phyloP scores from a whole-genome alignment of 2,113 vertebrate genomes.

The Abramis brama region DNA sequence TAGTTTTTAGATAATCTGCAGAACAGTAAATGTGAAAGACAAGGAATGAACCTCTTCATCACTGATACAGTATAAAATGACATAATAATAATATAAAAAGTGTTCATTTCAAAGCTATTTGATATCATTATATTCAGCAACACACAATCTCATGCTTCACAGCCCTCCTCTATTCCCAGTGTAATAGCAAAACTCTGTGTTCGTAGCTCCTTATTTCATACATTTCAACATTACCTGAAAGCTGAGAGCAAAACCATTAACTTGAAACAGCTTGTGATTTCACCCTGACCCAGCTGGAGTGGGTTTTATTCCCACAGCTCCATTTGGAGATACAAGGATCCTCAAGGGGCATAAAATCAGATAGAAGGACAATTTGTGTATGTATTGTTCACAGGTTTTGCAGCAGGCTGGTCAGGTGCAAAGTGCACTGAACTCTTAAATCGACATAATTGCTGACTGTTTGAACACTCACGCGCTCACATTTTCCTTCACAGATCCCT shows the following conservation, averaged over 20 bases:
- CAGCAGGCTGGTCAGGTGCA: not conserved
- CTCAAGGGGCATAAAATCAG: not conserved
- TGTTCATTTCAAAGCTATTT: constrained; percentile 21
- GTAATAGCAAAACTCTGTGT: not conserved
- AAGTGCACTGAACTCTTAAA: constrained; percentile 4
- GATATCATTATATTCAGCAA: constrained; percentile 4
- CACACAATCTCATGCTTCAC: constrained; percentile 38
- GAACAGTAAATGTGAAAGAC: not conserved
- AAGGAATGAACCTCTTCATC: not conserved
- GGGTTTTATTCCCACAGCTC: constrained; percentile 7
- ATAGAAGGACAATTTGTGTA: not conserved
- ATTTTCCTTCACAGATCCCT: constrained; percentile 24
- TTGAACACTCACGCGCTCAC: not conserved
- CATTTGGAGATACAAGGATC: not conserved
- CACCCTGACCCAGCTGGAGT: not conserved
- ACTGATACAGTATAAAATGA: not conserved
- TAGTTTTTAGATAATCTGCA: not conserved
- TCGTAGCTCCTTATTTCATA: not conserved
- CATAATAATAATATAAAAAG: not conserved
- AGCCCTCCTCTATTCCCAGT: constrained; percentile 12
- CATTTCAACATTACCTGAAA: not conserved
- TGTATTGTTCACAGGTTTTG: not conserved
- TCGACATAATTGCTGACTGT: constrained; percentile 39
- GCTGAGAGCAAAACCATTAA: constrained; percentile 20
- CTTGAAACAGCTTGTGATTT: constrained; percentile 10